A percentile compares a stretch with the other conserved stretches of the same genome.
Evolutionary conservation across 2,113 vertebrate species (phyloP).

Genomic region (Bubo blakistoni): DNA sequence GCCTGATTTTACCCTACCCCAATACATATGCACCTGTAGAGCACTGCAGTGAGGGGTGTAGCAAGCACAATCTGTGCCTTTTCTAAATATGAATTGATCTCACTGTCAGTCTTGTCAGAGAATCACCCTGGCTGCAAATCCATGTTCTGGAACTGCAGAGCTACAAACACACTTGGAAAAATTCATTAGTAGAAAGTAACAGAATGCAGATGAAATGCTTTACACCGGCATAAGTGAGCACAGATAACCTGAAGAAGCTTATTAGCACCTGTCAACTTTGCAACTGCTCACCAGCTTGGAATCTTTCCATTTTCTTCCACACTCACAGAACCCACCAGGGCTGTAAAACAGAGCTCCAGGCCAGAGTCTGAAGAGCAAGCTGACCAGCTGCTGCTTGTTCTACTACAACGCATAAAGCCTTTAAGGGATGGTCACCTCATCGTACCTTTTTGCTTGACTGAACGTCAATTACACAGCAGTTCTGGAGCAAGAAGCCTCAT

Average conservation of each 20-base stretch:
- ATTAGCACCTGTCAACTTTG: neutral
- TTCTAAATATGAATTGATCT: neutral
- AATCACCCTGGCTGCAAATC: neutral
- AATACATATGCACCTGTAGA: neutral
- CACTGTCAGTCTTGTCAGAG: neutral
- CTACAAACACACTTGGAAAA: neutral
- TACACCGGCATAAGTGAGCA: neutral
- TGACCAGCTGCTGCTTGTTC: neutral
- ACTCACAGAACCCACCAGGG: neutral
- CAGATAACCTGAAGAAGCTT: neutral
- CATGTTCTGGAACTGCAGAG: neutral
- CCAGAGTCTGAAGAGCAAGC: neutral
- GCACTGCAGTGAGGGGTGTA: neutral
- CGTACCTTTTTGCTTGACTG: neutral
- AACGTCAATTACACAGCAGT: neutral
- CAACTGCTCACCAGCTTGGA: neutral
- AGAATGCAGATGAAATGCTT: neutral
- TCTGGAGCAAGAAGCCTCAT: neutral
- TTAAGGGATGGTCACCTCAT: neutral
- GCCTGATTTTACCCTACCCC: neutral
- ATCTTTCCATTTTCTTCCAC: neutral
- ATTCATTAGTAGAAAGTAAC: neutral
- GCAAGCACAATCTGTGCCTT: neutral
- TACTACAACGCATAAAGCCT: fast-evolving
- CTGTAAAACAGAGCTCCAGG: neutral